Conservation (phyloP, 2,888 invertebrate species). For the Hermaeophaga mercurialis region DNA sequence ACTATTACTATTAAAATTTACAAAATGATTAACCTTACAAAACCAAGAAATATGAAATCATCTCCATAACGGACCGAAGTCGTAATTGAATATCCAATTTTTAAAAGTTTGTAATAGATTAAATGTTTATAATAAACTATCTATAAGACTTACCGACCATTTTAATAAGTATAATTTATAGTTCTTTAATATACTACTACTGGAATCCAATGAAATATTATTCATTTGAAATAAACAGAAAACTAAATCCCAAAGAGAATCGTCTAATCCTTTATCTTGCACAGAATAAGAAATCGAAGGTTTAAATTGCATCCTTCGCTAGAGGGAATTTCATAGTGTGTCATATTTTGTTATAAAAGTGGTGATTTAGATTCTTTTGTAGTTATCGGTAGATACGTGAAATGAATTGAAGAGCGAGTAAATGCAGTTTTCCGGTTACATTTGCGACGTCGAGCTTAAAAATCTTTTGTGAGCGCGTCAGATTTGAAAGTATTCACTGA, state of each 20-base stretch:
- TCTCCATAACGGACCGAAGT: too few relatives aligned
- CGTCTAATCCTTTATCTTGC: background rate
- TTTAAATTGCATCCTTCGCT: slow-evolving; percentile 25
- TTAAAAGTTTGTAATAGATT: too few relatives aligned
- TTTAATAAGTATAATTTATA: too few relatives aligned
- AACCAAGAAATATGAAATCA: too few relatives aligned
- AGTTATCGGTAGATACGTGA: slow-evolving; percentile 15
- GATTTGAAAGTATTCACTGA: slow-evolving; percentile 5
- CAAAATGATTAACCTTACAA: too few relatives aligned
- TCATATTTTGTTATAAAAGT: slow-evolving; percentile 16
- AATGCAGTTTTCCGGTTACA: slow-evolving; percentile 3
- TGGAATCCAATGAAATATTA: too few relatives aligned
- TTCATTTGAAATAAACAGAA: background rate
- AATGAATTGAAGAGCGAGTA: slow-evolving; percentile 15
- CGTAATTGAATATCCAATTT: too few relatives aligned
- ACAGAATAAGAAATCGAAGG: slow-evolving; percentile 19
- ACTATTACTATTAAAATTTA: too few relatives aligned
- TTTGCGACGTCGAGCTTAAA: slow-evolving; percentile 2
- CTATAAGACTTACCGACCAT: too few relatives aligned
- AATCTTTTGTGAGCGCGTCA: background rate
- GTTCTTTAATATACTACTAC: too few relatives aligned
- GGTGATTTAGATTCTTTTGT: slow-evolving; percentile 18
- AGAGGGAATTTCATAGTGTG: slow-evolving; percentile 11
- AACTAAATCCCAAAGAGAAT: background rate
- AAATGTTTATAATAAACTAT: too few relatives aligned